Base-by-base conservation (phyloP, 2,888 invertebrate species). In the Mayetiola destructor region DNA sequence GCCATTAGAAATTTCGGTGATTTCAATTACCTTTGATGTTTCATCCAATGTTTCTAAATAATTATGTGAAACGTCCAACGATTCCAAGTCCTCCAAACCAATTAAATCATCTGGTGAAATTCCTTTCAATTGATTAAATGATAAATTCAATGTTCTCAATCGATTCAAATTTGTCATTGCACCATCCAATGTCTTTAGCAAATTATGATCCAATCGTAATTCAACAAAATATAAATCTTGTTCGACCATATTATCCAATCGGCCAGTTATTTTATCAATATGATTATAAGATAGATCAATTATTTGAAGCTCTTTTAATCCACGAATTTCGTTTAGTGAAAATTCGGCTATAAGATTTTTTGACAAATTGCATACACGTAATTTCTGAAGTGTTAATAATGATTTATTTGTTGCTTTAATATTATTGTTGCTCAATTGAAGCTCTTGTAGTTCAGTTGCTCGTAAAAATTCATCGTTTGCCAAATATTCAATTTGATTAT, bases 1-100 rank as follows among this genome's bases (percentile, higher is more conserved):
- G 32, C 6, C 32, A 9, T 32, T 9, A 9, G n/a, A n/a, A n/a
- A n/a, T n/a, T n/a, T n/a, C n/a, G n/a, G n/a, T n/a, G n/a, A 2
- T 27, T 10, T 8, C 14, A n/a, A 23, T 67, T 73, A 89, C 89
- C 81, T 85, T 86, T 64, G 88, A 85, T 58, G 86, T 84, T 74
- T 87, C 87, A 68, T 87, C 85, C 58, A 90, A 74, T 2, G 87
- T 84, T 42, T 80, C 79, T 36, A 90, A 74, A 61, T 80, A 79
- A 69, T 90, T 90, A 66, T 84, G 77, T 0, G 89, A 88, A 48
- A 90, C 75, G 66, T 89, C 89, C 39, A 90, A 76, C 57, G 84
- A 73, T 65, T 80, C 79, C 39, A 90, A 73, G 60, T 81, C 80
- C 63, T 85, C 85, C 63, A 90, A 73, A 23, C 88, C 88, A 58